Evolutionary conservation across 2,888 invertebrate genomes (phyloP).

Genomic region (Monoplex corrugatus): DNA sequence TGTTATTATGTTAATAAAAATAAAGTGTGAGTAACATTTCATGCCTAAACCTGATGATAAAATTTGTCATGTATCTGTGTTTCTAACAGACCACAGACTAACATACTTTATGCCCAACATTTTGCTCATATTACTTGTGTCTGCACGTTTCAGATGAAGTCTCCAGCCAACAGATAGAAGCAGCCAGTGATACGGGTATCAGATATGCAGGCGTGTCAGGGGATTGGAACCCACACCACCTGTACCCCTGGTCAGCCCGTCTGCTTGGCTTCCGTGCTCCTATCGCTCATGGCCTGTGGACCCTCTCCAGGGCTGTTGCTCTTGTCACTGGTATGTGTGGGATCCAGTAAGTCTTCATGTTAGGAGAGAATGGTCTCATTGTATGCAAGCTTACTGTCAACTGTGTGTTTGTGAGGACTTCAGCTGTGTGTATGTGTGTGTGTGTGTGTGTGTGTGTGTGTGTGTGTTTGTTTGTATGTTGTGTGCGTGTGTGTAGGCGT

Average conservation of each 20-base stretch:
- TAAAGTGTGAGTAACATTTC: no score
- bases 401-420: background rate
- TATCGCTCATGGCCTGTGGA: slow-evolving; percentile 74
- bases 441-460: no score
- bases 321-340: slow-evolving; percentile 21
- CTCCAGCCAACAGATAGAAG: slow-evolving; percentile 44
- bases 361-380: no score
- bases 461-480: no score
- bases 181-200: slow-evolving; percentile 62
- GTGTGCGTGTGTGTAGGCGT: background rate
- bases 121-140: no score
- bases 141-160: background rate
- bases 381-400: no score
- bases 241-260: slow-evolving; percentile 65
- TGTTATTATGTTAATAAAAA: no score
- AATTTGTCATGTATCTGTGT: no score
- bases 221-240: slow-evolving; percentile 73
- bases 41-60: no score
- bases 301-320: slow-evolving; percentile 60
- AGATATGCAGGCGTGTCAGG: slow-evolving; percentile 64
- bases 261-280: slow-evolving; percentile 68
- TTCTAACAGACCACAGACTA: no score
- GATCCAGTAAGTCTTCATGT: background rate
- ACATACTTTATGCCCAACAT: no score
- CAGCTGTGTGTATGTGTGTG: background rate